Evolutionary conservation across 2,888 invertebrate genomes (phyloP).

Genomic region (Mesorhabditis sp.): DNA sequence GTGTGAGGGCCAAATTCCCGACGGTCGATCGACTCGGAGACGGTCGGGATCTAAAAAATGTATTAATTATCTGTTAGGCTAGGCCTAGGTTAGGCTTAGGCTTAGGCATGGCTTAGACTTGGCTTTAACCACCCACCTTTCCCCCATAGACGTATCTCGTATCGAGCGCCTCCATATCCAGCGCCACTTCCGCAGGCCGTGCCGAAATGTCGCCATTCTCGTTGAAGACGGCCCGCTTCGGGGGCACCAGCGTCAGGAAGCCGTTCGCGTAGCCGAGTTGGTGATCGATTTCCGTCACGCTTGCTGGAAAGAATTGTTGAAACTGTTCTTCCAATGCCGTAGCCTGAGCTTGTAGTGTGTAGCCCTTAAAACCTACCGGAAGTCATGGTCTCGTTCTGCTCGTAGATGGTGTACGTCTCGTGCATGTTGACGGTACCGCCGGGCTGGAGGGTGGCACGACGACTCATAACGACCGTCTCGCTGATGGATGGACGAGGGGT

Average conservation of each 20-base stretch:
- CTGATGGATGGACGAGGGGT: neutral
- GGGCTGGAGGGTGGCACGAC: neutral
- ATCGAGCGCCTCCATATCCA: neutral
- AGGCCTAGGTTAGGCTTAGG: neutral
- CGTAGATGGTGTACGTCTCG: neutral
- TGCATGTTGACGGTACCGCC: neutral
- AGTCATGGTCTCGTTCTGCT: neutral
- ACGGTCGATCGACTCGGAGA: neutral
- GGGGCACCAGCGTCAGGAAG: neutral
- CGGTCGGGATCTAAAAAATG: neutral
- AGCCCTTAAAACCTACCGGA: too few relatives aligned
- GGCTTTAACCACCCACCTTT: neutral
- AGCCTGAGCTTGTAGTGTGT: too few relatives aligned
- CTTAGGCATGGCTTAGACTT: neutral
- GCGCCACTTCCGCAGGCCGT: neutral
- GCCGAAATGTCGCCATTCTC: neutral
- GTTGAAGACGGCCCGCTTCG: slow-evolving; percentile 5
- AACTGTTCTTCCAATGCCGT: neutral
- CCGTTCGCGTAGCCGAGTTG: neutral
- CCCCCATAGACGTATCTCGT: neutral
- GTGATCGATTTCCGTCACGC: neutral
- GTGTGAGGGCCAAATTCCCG: neutral
- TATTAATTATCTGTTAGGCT: neutral
- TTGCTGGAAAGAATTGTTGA: neutral
- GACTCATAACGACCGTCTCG: neutral